Evolutionary conservation across 2,888 invertebrate genomes (phyloP), one percentile per base, ranked within the genome.

Genomic region (Heliconius ethilla): DNA sequence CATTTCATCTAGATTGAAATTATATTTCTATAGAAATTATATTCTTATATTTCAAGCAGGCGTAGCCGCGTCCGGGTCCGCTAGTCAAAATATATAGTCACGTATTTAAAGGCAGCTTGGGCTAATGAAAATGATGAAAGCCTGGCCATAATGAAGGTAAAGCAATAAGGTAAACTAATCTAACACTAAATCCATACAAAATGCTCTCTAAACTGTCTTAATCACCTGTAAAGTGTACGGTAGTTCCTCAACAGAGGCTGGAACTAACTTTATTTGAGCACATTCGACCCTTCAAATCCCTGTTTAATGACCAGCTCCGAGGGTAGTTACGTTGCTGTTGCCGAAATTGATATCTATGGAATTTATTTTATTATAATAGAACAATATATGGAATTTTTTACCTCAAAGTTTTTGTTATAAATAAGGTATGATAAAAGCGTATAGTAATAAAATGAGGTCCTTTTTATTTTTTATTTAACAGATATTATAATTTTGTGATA

Each of bases 261-360:
- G 85, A 88, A 88, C 88, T 91, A 91, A 92, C 91, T 93, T 92
- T 91, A 93, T 92, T 92, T 91, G 87, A 88, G 89, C 85, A 89
- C 87, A 87, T 85, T 89, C 92, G 91, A 93, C 93, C 93, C 93
- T 91, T 92, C 89, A 93, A 93, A 93, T 93, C 93, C 92, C 88
- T 87, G 88, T 92, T 93, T 93, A 93, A 93, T 93, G 93, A 93
- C 92, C 90, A 87, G 86, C 87, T 88, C 89, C 87, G 87, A 82
- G 80, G 40, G 79, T 13, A 55, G 29, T 88, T 82, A 11, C 37
- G 83, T 86, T 87, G 45, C 75, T 80, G 88, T 80, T 25, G 10
- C 3, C 59, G 72, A 6, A 72, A 25, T 72, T 25, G n/a, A 59
- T 15, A 25, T n/a, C 5, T 33, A 15, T 5, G 59, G 9, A 51